phyloP scores from a whole-genome alignment of 53 echinoderm and acorn worm genomes.

The Holothuria leucospilota region DNA sequence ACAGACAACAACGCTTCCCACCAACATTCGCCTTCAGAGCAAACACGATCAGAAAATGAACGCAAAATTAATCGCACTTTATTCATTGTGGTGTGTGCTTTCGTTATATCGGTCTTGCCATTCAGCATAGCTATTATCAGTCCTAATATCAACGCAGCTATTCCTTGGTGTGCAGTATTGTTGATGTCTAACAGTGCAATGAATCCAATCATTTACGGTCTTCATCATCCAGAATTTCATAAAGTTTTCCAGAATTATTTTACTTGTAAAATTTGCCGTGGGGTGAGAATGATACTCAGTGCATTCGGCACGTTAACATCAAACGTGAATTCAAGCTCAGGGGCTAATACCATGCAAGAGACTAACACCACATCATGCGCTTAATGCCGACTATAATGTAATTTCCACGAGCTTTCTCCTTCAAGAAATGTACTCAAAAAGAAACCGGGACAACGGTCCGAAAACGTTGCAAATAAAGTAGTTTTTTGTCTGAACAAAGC shows the following conservation, averaged over 20 bases:
- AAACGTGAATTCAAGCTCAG: too few relatives aligned
- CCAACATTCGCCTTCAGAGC: not conserved
- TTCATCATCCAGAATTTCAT: not conserved
- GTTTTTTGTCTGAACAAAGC: too few relatives aligned
- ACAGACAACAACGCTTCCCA: too few relatives aligned
- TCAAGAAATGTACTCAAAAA: too few relatives aligned
- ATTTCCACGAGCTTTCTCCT: too few relatives aligned
- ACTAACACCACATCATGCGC: too few relatives aligned
- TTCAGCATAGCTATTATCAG: constrained; percentile 1
- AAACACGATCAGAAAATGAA: not conserved
- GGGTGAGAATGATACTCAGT: not conserved
- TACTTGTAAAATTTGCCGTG: not conserved
- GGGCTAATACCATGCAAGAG: too few relatives aligned
- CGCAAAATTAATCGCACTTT: constrained; percentile 2
- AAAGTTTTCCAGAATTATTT: not conserved
- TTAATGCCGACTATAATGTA: too few relatives aligned
- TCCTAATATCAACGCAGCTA: not conserved
- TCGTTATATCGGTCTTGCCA: not conserved
- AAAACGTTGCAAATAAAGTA: too few relatives aligned
- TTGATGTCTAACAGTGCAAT: constrained; percentile 7
- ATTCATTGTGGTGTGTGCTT: not conserved
- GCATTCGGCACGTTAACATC: too few relatives aligned
- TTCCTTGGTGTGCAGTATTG: constrained; percentile 12
- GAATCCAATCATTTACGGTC: constrained; percentile 8
- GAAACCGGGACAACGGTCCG: too few relatives aligned